These are phyloP conservation scores for Synanthedon vespiformis DNA, from an alignment of 2,888 invertebrate species.

Conservation along the genomic window DNA sequence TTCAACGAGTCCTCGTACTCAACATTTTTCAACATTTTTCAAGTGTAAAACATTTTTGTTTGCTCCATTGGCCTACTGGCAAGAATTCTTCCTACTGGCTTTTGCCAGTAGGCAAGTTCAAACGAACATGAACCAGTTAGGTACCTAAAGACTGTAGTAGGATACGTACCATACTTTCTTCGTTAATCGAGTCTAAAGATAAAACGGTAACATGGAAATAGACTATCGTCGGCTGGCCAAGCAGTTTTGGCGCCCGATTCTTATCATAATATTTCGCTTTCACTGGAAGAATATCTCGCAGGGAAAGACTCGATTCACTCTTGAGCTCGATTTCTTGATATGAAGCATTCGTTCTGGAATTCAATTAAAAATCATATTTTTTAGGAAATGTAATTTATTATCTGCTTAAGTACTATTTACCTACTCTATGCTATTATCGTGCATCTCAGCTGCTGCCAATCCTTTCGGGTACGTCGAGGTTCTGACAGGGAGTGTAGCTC, in stretches of 20 bases:
- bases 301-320: conserved; percentile 71
- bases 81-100: no score
- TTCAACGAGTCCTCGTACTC: no score
- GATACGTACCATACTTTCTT: conserved; percentile 89
- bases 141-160: no score
- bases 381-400: no score
- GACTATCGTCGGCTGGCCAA: conserved; percentile 88
- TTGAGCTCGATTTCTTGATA: conserved; percentile 59
- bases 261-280: conserved; percentile 90
- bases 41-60: background rate
- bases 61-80: no score
- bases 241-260: conserved; percentile 86
- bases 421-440: no score
- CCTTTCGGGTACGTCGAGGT: no score
- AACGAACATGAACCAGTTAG: conserved; percentile 7
- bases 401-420: no score
- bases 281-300: conserved; percentile 86
- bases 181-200: conserved; percentile 94
- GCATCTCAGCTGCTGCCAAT: no score
- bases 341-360: conserved; percentile 51
- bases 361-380: no score
- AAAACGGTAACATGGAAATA: conserved; percentile 92
- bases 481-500: no score
- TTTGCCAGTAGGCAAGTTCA: background rate
- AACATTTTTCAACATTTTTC: no score